A percentile compares a stretch with the other conserved stretches of the same genome.
Conservation (phyloP, 2,888 invertebrate genomes). For the Plemyria rubiginata region DNA sequence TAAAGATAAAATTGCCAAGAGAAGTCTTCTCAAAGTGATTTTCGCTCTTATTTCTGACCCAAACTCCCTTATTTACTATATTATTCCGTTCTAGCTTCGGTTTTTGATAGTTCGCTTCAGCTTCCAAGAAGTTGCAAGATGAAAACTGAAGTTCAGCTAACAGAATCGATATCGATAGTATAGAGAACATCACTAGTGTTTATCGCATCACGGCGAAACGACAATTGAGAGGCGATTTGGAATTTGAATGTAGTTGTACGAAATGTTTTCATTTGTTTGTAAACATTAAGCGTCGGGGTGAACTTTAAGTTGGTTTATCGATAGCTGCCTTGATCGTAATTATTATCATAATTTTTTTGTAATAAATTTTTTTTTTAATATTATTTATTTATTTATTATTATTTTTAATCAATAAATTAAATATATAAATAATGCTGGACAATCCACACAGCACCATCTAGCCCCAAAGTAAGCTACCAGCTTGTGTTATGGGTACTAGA, state of each 20-base stretch:
- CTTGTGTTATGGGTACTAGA: too few species aligned
- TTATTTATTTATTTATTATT: too few species aligned
- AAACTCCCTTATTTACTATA: conserved; percentile 67
- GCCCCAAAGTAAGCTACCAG: too few species aligned
- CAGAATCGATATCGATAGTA: conserved; percentile 51
- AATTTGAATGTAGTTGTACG: conserved; percentile 54
- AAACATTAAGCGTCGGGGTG: conserved; percentile 42
- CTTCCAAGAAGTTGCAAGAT: conserved; percentile 45
- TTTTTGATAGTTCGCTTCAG: conserved; percentile 50
- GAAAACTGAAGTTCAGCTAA: conserved; percentile 40
- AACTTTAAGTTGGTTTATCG: neutral
- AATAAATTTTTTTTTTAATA: too few species aligned
- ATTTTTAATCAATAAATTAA: too few species aligned
- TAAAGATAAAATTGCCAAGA: conserved; percentile 53
- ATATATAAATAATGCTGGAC: too few species aligned
- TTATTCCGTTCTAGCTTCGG: conserved; percentile 65
- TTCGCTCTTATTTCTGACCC: conserved; percentile 52
- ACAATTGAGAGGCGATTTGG: conserved; percentile 29
- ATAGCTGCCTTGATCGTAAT: too few species aligned
- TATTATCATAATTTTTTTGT: too few species aligned
- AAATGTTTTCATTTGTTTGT: conserved; percentile 56
- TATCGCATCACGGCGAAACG: conserved; percentile 33
- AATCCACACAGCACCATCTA: too few species aligned
- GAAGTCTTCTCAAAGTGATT: conserved; percentile 41
- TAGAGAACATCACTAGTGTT: conserved; percentile 58